Percentiles rank a stretch among this genome's conserved stretches.
phyloP scores from a whole-genome alignment of 1,140 invertebrate genomes.

The Trichoplusia ni region DNA sequence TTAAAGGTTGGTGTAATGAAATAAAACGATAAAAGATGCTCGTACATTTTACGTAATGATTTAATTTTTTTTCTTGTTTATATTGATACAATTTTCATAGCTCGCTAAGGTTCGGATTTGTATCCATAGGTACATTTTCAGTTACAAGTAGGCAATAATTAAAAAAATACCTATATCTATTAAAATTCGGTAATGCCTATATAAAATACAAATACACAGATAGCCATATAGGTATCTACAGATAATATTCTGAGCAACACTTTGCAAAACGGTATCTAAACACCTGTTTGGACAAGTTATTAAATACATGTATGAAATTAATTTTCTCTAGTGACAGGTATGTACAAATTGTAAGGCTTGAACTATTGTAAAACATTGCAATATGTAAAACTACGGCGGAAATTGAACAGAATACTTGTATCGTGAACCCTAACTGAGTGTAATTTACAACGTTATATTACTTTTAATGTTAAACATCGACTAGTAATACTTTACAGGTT shows the following conservation, averaged over 20 bases:
- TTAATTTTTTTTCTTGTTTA: constrained; percentile 28
- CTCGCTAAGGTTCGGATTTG: constrained; percentile 37
- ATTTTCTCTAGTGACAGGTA: neutral
- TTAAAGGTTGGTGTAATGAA: neutral
- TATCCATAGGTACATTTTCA: constrained; percentile 46
- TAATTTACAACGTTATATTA: constrained; percentile 21
- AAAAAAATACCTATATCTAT: constrained; percentile 51
- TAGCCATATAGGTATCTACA: constrained; percentile 44
- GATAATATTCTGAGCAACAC: constrained; percentile 56
- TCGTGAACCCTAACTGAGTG: constrained; percentile 14
- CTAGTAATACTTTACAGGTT: constrained; percentile 65
- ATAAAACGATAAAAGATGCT: constrained; percentile 17
- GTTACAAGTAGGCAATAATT: constrained; percentile 39
- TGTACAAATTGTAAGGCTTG: neutral
- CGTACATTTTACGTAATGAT: constrained; percentile 24
- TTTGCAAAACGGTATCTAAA: constrained; percentile 46
- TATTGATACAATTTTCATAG: constrained; percentile 41
- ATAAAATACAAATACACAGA: constrained; percentile 65
- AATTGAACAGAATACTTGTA: neutral
- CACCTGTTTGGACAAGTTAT: constrained; percentile 38
- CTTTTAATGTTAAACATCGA: constrained; percentile 44
- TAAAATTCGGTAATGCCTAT: constrained; percentile 58
- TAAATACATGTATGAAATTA: constrained; percentile 26
- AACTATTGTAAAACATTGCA: constrained; percentile 6
- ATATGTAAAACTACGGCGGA: neutral